Evolutionary conservation across 2,113 vertebrate genomes (phyloP).

Genomic region (Balaenoptera acutorostrata): DNA sequence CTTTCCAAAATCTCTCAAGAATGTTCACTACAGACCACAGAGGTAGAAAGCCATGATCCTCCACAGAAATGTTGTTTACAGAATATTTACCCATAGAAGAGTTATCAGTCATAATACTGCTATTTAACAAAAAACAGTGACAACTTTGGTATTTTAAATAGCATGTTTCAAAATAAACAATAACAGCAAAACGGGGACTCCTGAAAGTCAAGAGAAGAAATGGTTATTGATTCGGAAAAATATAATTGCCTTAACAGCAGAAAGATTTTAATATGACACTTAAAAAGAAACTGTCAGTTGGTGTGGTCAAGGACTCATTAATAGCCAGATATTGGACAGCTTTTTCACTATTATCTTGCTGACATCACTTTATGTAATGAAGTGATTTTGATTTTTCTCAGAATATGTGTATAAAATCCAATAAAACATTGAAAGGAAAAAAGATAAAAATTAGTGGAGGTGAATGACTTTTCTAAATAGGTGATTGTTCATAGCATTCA

Average conservation of each 20-base stretch:
- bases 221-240: slow-evolving; percentile 65
- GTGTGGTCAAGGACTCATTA: slow-evolving; percentile 68
- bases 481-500: not conserved
- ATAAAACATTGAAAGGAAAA: slow-evolving; percentile 40
- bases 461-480: slow-evolving; percentile 43
- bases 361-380: slow-evolving; percentile 55
- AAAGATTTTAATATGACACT: slow-evolving; percentile 72
- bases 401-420: slow-evolving; percentile 36
- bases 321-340: slow-evolving; percentile 58
- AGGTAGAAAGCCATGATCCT: not conserved
- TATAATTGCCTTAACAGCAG: slow-evolving; percentile 74
- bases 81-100: not conserved
- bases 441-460: slow-evolving; percentile 48
- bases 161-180: slow-evolving; percentile 58
- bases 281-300: slow-evolving; percentile 70
- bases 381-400: slow-evolving; percentile 47
- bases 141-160: slow-evolving; percentile 59
- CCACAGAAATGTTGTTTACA: not conserved
- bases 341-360: slow-evolving; percentile 46
- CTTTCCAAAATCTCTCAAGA: not conserved
- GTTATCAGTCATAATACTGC: slow-evolving; percentile 35
- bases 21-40: not conserved
- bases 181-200: slow-evolving; percentile 33
- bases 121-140: slow-evolving; percentile 44
- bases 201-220: slow-evolving; percentile 60